Base-by-base conservation (phyloP, 2,797 vertebrate species). In the Pangasius larnaudii region DNA sequence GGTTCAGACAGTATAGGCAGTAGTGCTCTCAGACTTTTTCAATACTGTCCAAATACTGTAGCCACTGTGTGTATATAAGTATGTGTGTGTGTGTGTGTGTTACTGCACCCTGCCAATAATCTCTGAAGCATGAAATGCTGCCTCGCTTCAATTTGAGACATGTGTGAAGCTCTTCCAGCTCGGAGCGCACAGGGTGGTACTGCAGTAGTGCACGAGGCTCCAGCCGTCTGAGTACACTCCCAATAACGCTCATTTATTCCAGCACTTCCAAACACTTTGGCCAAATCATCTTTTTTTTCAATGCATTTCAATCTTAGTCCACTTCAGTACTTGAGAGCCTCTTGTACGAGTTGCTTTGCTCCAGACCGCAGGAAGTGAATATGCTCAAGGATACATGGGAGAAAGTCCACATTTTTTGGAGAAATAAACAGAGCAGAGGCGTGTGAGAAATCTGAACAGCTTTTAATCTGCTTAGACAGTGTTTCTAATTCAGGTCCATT, bases 121-220 rank as follows among this genome's bases (percentile, higher is more conserved):
- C 77, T 82, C 58, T 88, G 58, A 82, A 82, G 84, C 86, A 86
- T 88, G 75, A 90, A 87, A 84, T 18, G 67, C 77, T 71, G 89
- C 83, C 83, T 88, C 3, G 79, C 80, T 88, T 82, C 89, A 89
- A 74, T 80, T 58, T 80, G 65, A 78, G 72, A 89, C 24, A 19
- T 61, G 87, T 80, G 63, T 88, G 84, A 88, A 88, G 84, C 56
- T 79, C 42, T 75, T 88, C 87, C 83, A 85, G 74, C 53, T 79
- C n/a, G 14, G 53, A 87, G 88, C 86, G 16, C 86, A 78, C 87
- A 85, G 77, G 85, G 61, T 84, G 81, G 81, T 86, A 72, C 80
- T 56, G 87, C 78, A 88, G 85, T 79, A 81, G 85, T 86, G 79
- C 51, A 90, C 71, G 39, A 84, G 77, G 59, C 71, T 86, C 85